Conservation (phyloP, 2,797 vertebrate genomes). For the Leptatherina wallacei region DNA sequence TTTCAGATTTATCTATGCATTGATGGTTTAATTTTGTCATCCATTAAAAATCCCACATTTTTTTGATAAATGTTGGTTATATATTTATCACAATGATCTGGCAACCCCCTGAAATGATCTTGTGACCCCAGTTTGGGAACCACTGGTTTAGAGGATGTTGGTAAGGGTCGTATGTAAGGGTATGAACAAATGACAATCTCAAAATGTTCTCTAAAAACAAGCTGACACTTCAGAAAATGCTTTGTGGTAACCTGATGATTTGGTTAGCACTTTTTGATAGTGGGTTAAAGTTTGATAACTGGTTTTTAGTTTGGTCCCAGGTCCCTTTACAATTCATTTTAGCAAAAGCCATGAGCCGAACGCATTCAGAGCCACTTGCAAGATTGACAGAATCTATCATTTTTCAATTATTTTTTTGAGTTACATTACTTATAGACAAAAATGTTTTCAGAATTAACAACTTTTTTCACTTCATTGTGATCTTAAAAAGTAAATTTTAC, state of each 20-base stretch:
- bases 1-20: no score
- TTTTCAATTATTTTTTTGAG: background rate
- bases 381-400: background rate
- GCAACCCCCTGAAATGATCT: no score
- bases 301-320: background rate
- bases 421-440: background rate
- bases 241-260: background rate
- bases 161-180: no score
- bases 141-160: background rate
- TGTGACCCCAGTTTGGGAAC: no score
- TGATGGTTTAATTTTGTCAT: no score
- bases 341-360: background rate
- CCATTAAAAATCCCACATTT: no score
- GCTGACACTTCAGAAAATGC: background rate
- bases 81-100: no score
- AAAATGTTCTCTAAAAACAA: background rate
- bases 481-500: slow-evolving; percentile 60
- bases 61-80: no score
- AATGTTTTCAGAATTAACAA: background rate
- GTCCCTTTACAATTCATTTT: background rate
- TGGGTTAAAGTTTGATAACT: background rate
- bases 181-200: no score
- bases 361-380: background rate
- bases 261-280: background rate
- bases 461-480: background rate